Base-by-base conservation (phyloP, 2,888 invertebrate species). In the Priocnemis perturbator region DNA sequence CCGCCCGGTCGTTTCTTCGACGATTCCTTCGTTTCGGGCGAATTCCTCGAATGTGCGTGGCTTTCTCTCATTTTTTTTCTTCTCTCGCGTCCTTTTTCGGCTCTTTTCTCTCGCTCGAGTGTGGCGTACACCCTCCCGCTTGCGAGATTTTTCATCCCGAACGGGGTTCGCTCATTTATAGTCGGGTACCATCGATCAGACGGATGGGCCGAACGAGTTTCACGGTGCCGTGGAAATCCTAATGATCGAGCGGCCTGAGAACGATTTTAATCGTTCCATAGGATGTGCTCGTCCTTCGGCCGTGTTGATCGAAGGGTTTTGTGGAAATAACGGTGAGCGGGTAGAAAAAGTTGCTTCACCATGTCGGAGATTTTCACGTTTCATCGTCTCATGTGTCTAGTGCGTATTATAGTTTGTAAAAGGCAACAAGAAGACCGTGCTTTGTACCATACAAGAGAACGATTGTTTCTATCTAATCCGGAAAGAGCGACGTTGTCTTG, bases 221-320 rank as follows among this genome's bases (percentile, higher is more conserved):
- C 81, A 78, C 77, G 78, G 79, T 78, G 84, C 81, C 87, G 86
- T 87, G 86, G 85, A 88, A 86, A 86, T 86, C 79, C 81, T 87
- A 88, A 88, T 88, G 88, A 87, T 87, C 84, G 87, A 87, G 76
- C 79, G 82, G 78, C 83, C 85, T 86, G 87, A 86, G 87, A 87
- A 87, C 69, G 67, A 79, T 86, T 82, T 87, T 87, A 87, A 87
- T 87, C 87, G 87, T 87, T 81, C 79, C 77, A 73, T 5, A 26
- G 37, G 37, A 11, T 37, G 11, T 9, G 37, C 7, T 7, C 7
- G 7, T 3, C 37, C 1, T 7, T 11, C 11, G 37, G 7, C 45
- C 15, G 11, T 47, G n/a, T 26, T 62, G 59, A 72, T 64, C 71
- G 71, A 71, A 71, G 64, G 57, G 44, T 19, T 47, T 11, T 21